A percentile compares a stretch with the other conserved stretches of the same genome.
These are phyloP conservation scores for Piprites chloris DNA, from an alignment of 2,113 vertebrate genomes.

Conservation along the genomic window DNA sequence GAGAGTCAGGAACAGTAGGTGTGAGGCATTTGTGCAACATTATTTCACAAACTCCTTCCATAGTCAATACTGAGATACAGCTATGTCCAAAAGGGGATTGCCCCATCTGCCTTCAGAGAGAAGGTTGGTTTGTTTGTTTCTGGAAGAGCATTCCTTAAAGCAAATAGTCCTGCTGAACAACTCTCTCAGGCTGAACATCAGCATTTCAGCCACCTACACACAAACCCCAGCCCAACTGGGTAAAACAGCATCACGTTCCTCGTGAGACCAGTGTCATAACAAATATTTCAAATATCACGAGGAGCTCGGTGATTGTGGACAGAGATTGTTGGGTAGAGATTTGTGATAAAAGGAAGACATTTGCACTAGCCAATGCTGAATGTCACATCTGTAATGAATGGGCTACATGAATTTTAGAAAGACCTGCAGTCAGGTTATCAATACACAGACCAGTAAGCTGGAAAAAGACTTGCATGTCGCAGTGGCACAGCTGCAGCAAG, in stretches of 20 bases:
- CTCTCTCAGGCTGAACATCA: neutral
- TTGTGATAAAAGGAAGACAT: neutral
- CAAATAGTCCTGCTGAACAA: neutral
- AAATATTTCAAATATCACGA: neutral
- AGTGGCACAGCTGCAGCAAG: neutral
- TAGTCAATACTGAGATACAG: accelerated
- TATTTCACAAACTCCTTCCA: neutral
- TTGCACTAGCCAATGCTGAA: neutral
- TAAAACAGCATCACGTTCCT: accelerated
- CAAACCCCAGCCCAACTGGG: neutral
- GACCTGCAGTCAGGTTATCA: neutral
- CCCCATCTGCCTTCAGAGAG: neutral
- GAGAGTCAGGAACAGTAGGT: no score
- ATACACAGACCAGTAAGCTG: neutral
- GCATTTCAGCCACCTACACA: neutral
- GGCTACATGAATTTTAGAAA: neutral
- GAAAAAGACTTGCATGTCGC: neutral
- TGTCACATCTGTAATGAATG: neutral
- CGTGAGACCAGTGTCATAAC: neutral
- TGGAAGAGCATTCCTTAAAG: neutral
- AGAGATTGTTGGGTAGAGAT: neutral
- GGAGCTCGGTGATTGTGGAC: accelerated
- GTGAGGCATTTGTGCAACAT: neutral
- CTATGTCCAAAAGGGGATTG: neutral
- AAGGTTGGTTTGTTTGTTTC: neutral